phyloP scores from a whole-genome alignment of 2,888 invertebrate genomes.

The Dicranocentrus wangi region DNA sequence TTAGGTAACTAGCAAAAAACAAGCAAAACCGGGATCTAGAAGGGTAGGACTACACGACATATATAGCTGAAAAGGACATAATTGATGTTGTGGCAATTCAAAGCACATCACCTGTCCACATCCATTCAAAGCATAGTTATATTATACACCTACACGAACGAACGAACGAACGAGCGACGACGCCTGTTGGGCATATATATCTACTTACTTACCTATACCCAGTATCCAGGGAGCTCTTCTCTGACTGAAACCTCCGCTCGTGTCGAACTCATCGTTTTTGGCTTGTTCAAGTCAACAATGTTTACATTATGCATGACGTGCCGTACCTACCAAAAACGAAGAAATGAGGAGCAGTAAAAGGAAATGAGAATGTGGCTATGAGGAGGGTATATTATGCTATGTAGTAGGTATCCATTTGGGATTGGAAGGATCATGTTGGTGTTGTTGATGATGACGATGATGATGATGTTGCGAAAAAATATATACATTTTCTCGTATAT shows the following conservation, averaged over 20 bases:
- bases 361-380: conserved; percentile 5
- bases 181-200: conserved; percentile 24
- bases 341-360: conserved; percentile 8
- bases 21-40: too few relatives aligned
- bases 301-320: conserved; percentile 41
- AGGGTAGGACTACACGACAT: too few relatives aligned
- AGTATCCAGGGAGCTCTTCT: background rate
- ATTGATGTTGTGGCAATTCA: conserved; percentile 44
- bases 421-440: background rate
- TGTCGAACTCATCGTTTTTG: conserved; percentile 25
- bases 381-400: background rate
- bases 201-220: background rate
- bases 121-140: conserved; percentile 9
- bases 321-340: background rate
- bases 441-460: too few relatives aligned
- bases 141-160: too few relatives aligned
- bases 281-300: conserved; percentile 28
- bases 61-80: conserved; percentile 19
- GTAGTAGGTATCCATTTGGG: background rate
- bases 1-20: too few relatives aligned
- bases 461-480: conserved; percentile 5
- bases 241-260: conserved; percentile 5
- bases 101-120: conserved; percentile 36
- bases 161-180: background rate
- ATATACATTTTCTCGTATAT: too few relatives aligned